phyloP scores from a whole-genome alignment of 2,888 invertebrate genomes.

The Stenichneumon culpator region DNA sequence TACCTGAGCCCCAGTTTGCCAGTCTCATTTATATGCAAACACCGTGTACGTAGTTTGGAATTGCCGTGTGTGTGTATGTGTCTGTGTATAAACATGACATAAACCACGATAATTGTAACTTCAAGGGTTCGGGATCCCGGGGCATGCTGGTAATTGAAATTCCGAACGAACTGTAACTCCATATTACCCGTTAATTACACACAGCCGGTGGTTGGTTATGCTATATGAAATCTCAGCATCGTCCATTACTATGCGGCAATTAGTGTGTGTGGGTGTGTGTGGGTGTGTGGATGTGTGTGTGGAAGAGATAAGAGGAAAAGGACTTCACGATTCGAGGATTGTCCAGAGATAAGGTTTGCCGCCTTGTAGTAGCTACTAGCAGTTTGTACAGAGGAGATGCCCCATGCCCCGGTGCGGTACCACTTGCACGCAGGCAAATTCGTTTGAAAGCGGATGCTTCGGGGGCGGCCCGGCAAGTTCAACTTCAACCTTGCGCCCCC shows the following conservation, averaged over 20 bases:
- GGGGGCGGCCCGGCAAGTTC: slow-evolving; percentile 17
- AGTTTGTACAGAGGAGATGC: slow-evolving; percentile 13
- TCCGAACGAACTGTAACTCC: slow-evolving; percentile 50
- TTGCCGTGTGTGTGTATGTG: not conserved
- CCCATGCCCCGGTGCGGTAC: not conserved
- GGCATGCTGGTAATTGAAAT: slow-evolving; percentile 57
- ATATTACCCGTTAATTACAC: slow-evolving; percentile 60
- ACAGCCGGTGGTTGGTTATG: slow-evolving; percentile 14
- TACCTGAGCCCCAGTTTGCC: too few species aligned
- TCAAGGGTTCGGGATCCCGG: slow-evolving; percentile 34
- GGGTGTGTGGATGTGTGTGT: slow-evolving; percentile 32
- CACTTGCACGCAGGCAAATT: slow-evolving; percentile 44
- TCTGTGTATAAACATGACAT: not conserved
- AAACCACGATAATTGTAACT: slow-evolving; percentile 39
- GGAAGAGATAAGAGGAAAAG: slow-evolving; percentile 40
- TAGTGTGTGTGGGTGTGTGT: not conserved
- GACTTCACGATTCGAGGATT: slow-evolving; percentile 45
- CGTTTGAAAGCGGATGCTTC: slow-evolving; percentile 54
- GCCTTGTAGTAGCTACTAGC: slow-evolving; percentile 12
- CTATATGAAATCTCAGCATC: not conserved
- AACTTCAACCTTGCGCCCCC: slow-evolving; percentile 33
- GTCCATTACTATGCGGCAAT: not conserved
- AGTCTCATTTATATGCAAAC: too few species aligned
- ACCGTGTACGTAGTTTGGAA: not conserved
- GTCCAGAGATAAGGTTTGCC: slow-evolving; percentile 51